Percentiles rank a stretch among this genome's conserved stretches.
These are phyloP conservation scores for Acrocera orbiculus DNA, from an alignment of 2,888 invertebrate species.

Conservation along the genomic window DNA sequence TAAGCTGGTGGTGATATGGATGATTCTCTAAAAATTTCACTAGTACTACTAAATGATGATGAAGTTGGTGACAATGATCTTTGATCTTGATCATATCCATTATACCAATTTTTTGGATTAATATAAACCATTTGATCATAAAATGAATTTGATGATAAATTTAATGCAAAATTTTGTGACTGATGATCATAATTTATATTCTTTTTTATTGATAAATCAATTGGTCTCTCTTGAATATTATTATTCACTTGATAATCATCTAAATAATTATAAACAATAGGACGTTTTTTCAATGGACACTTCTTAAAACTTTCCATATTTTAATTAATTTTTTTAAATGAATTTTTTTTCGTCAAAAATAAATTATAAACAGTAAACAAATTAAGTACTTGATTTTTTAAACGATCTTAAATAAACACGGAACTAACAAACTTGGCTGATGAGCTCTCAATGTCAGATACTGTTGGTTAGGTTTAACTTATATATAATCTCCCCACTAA, in stretches of 20 bases:
- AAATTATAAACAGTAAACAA: too few species aligned
- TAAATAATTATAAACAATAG: conserved; percentile 51
- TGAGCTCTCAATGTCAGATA: too few species aligned
- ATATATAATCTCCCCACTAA: too few species aligned
- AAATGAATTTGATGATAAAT: conserved; percentile 19
- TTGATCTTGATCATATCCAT: background rate
- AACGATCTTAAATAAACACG: too few species aligned
- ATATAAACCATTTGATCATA: conserved; percentile 7
- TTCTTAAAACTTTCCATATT: too few species aligned
- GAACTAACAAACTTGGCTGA: too few species aligned
- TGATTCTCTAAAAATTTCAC: conserved; percentile 13
- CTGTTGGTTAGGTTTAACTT: too few species aligned
- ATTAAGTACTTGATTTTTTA: too few species aligned
- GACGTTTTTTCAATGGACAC: conserved; percentile 82
- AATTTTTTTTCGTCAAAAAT: too few species aligned
- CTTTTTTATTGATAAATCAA: conserved; percentile 28
- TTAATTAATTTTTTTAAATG: too few species aligned
- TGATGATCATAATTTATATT: conserved; percentile 14
- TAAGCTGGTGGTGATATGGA: conserved; percentile 19
- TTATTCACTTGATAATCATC: conserved; percentile 33
- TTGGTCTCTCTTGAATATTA: conserved; percentile 32
- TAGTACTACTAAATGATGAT: conserved; percentile 10
- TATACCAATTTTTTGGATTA: conserved; percentile 1
- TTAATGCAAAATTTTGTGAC: conserved; percentile 23
- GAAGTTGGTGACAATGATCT: conserved; percentile 6